Base-by-base conservation (phyloP, 2,113 vertebrate species). In the Tyrannus savana region DNA sequence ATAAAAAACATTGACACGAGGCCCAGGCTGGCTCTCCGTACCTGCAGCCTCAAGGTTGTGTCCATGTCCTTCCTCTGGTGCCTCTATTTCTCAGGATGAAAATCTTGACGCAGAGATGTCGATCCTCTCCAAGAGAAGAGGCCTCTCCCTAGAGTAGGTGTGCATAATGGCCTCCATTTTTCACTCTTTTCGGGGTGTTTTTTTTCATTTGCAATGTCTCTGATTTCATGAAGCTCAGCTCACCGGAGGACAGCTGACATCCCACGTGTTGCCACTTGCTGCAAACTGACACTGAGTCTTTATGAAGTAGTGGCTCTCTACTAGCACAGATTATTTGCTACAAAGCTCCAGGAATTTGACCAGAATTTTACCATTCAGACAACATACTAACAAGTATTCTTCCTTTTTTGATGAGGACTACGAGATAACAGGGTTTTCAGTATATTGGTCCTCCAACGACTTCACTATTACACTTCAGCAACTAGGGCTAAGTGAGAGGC, bases 181-280 rank as follows among this genome's bases (percentile, higher is more conserved):
- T 12, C 24, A 4, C 16, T 74, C 8, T 82, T 75, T 44, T 31
- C 7, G 60, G 52, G 7, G 1, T 7, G 19, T 19, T 56, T 21
- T 13, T 0, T 22, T 63, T 28, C 2, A 14, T 55, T 62, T 64
- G 6, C 37, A 30, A 25, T 53, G 3, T 19, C 24, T 49, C 35
- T 31, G 22, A n/a, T 84, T 84, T 67, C 33, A 56, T 33, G 41
- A 58, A 2, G 4, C n/a, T 28, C 17, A 41, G 46, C 19, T 78
- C 30, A 6, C 28, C 28, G 24, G 31, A 62, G 24, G 6, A 25
- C 39, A 28, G 27, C 31, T 67, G 47, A 50, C 30, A 39, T 50
- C 42, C 3, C 3, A 46, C 46, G 9, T 3, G 10, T 24, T 2
- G 7, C 63, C 69, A 46, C 64, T 77, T 1, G 0, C 60, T 41